Percentiles rank a stretch among this genome's conserved stretches.
Conservation (phyloP, 2,113 vertebrate genomes). For the Hemiprocne comata region DNA sequence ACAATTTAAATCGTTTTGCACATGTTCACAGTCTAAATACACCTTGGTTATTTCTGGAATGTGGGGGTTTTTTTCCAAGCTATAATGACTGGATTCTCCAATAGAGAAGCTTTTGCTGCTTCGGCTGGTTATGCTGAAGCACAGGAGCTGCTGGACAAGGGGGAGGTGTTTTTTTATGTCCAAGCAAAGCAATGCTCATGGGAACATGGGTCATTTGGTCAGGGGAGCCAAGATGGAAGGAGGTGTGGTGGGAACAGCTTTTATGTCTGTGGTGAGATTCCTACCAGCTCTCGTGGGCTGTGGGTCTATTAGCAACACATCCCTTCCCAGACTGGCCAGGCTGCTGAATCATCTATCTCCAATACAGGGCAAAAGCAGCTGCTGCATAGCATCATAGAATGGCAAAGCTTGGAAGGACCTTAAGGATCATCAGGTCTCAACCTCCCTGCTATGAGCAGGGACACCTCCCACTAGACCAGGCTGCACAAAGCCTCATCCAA, state of each 20-base stretch:
- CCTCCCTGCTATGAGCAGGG: no score
- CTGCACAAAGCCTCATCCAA: no score
- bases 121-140: neutral
- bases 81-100: neutral
- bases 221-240: neutral
- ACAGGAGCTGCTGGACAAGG: neutral
- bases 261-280: neutral
- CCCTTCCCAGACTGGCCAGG: neutral
- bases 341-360: neutral
- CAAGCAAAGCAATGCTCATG: neutral
- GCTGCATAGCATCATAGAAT: no score
- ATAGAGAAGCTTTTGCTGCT: neutral
- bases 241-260: neutral
- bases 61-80: neutral
- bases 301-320: neutral
- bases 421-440: no score
- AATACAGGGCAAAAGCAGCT: neutral
- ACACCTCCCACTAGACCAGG: no score
- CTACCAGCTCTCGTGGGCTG: neutral
- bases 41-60: conserved; percentile 33
- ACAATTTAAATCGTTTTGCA: conserved; percentile 20
- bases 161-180: no score
- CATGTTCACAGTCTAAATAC: neutral
- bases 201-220: neutral
- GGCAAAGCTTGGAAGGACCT: no score